These are phyloP conservation scores for Hydrolagus colliei DNA, from an alignment of 2,797 vertebrate species.

Conservation along the genomic window DNA sequence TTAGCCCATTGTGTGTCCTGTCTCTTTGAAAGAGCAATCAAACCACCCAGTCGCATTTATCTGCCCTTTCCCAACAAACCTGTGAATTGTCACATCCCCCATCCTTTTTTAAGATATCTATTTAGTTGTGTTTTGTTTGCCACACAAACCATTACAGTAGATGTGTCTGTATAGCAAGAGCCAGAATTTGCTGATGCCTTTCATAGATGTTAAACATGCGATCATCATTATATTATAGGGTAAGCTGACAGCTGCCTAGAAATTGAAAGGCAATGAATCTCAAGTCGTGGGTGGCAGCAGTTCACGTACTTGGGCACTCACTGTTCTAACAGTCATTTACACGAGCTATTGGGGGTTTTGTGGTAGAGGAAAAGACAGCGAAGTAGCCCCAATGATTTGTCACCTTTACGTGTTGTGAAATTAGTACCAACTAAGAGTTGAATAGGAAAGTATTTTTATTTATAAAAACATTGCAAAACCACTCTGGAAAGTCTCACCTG, in stretches of 20 bases:
- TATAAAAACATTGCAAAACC: neutral
- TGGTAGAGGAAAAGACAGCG: neutral
- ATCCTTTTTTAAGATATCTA: too few relatives aligned
- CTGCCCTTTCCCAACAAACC: too few relatives aligned
- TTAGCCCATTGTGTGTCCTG: too few relatives aligned
- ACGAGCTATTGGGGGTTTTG: neutral
- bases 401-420: neutral
- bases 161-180: too few relatives aligned
- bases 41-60: too few relatives aligned
- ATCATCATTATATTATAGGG: too few relatives aligned
- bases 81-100: too few relatives aligned
- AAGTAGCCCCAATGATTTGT: neutral
- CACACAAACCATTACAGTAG: too few relatives aligned
- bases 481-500: neutral
- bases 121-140: too few relatives aligned
- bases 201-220: neutral
- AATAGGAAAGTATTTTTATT: neutral
- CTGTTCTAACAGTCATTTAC: neutral
- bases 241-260: neutral
- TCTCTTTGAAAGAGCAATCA: too few relatives aligned
- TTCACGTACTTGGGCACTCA: neutral
- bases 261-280: neutral
- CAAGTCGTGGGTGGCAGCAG: neutral
- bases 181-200: neutral
- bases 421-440: neutral